A percentile compares a stretch with the other conserved stretches of the same genome.
phyloP scores from a whole-genome alignment of 1,140 invertebrate genomes.

The Drosophila elegans region DNA sequence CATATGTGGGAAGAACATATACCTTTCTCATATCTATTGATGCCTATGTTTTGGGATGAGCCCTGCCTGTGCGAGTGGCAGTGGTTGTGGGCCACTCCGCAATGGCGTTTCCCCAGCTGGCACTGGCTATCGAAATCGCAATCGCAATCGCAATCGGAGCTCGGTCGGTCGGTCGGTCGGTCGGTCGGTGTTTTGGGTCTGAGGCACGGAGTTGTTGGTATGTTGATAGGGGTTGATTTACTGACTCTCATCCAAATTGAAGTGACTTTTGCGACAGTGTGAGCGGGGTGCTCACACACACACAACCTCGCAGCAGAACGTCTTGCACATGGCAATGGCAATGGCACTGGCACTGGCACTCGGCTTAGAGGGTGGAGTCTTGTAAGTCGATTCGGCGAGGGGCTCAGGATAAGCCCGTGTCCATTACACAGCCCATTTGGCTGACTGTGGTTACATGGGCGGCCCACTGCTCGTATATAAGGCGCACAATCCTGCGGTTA shows the following conservation, averaged over 20 bases:
- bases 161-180: conserved; percentile 19
- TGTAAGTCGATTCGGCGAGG: conserved; percentile 58
- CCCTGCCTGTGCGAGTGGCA: neutral
- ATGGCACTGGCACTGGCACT: conserved; percentile 7
- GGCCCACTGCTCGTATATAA: conserved; percentile 27
- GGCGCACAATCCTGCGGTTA: conserved; percentile 81
- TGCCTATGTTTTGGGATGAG: conserved; percentile 5
- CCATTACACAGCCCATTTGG: conserved; percentile 66
- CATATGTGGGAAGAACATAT: conserved; percentile 19
- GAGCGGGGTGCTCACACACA: conserved; percentile 25
- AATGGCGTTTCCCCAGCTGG: conserved; percentile 68
- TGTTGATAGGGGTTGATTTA: conserved; percentile 85
- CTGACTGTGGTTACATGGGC: conserved; percentile 35
- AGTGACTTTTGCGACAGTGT: conserved; percentile 83
- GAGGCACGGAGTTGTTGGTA: conserved; percentile 62
- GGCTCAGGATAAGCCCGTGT: conserved; percentile 31
- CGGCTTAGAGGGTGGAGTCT: conserved; percentile 70
- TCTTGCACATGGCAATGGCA: conserved; percentile 48
- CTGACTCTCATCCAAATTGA: conserved; percentile 84
- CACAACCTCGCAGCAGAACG: conserved; percentile 30
- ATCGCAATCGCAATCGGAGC: conserved; percentile 7
- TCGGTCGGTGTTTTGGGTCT: conserved; percentile 5
- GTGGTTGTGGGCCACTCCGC: conserved; percentile 46
- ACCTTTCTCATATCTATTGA: conserved; percentile 7
- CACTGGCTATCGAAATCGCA: conserved; percentile 45